A percentile compares a stretch with the other conserved stretches of the same genome.
Evolutionary conservation across 2,113 vertebrate genomes (phyloP).

Genomic region (Nettapus auritus): DNA sequence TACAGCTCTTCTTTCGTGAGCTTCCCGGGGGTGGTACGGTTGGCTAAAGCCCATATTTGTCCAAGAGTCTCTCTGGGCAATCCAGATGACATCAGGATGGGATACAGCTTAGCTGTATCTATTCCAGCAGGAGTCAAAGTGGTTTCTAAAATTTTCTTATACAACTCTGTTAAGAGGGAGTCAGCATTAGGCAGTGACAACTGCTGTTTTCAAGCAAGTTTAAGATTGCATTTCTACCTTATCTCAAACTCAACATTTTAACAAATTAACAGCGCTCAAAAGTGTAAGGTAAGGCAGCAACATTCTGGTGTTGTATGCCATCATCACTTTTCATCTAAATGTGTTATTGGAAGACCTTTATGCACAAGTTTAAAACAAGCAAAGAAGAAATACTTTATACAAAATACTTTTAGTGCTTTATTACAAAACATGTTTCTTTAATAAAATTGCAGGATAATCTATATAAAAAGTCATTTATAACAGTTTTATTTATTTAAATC

Average conservation of each 20-base stretch:
- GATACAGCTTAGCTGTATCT: constrained; percentile 96
- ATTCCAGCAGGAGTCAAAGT: constrained; percentile 93
- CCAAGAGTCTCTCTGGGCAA: constrained; percentile 95
- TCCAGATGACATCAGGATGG: constrained; percentile 96
- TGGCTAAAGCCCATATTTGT: constrained; percentile 96
- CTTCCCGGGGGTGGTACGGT: constrained; percentile 95
- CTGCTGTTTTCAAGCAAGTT: not conserved
- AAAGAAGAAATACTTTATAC: not conserved
- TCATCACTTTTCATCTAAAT: not conserved
- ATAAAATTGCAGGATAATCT: not conserved
- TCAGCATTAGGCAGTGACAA: not conserved
- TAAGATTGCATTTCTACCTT: not conserved
- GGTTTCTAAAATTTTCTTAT: constrained; percentile 94
- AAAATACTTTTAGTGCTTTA: not conserved
- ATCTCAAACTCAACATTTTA: not conserved
- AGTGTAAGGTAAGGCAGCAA: not conserved
- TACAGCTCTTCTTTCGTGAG: constrained; percentile 98
- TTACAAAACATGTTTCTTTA: not conserved
- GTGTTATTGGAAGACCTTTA: not conserved
- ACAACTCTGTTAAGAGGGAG: constrained; percentile 84
- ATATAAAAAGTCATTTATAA: not conserved
- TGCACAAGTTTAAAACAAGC: not conserved
- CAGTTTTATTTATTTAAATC: not conserved
- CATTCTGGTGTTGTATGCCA: not conserved
- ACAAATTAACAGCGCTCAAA: not conserved